phyloP scores from a whole-genome alignment of 1,140 invertebrate genomes.

The Meteorus sp. region DNA sequence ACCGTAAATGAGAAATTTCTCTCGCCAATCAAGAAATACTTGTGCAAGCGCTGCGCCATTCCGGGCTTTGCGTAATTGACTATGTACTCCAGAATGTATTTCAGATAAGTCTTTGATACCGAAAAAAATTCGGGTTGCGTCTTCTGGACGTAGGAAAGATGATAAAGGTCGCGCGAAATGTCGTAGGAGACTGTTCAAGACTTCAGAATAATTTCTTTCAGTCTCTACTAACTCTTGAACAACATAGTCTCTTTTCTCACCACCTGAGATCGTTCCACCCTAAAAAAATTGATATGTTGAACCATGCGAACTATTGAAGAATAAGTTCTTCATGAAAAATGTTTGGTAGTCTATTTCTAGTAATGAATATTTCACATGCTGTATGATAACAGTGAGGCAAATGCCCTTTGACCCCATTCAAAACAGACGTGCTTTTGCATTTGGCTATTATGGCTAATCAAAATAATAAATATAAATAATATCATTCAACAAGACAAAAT shows the following conservation, averaged over 20 bases:
- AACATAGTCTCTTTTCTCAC: conserved; percentile 92
- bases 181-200: conserved; percentile 82
- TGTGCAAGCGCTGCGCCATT: conserved; percentile 58
- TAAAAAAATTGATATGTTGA: conserved; percentile 17
- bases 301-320: not conserved
- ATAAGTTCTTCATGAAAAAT: too few relatives aligned
- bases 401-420: conserved; percentile 31
- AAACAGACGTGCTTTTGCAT: conserved; percentile 56
- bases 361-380: too few relatives aligned
- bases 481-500: conserved; percentile 34
- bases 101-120: conserved; percentile 87
- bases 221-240: conserved; percentile 95
- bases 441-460: conserved; percentile 28
- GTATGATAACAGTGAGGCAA: too few relatives aligned
- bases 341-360: too few relatives aligned
- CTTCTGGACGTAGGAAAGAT: conserved; percentile 70
- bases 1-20: conserved; percentile 90
- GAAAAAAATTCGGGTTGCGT: conserved; percentile 81
- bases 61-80: conserved; percentile 74
- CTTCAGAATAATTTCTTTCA: conserved; percentile 95
- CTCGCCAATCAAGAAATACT: conserved; percentile 87
- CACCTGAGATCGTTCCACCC: conserved; percentile 55
- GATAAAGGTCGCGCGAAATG: conserved; percentile 82
- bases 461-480: conserved; percentile 8
- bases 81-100: conserved; percentile 82